Conservation (phyloP, 1,140 invertebrate species). For the Coptotermes formosanus region DNA sequence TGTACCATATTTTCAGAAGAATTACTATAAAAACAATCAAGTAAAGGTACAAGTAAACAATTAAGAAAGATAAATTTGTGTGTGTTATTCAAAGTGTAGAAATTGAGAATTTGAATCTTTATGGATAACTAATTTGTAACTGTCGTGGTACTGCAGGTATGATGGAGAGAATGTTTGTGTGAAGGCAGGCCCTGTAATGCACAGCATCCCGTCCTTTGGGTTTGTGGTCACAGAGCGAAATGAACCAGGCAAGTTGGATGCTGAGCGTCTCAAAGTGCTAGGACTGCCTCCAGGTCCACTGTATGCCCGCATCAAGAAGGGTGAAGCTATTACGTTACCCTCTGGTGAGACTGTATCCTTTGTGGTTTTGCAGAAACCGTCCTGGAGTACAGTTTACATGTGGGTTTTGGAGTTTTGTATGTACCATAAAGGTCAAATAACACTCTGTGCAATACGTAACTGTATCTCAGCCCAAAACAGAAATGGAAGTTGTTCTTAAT, state of each 20-base stretch:
- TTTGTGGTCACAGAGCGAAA: conserved; percentile 47
- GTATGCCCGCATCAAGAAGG: conserved; percentile 47
- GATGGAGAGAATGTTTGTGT: conserved; percentile 40
- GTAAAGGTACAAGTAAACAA: too few species aligned
- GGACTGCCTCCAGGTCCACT: conserved; percentile 47
- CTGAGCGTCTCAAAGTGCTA: conserved; percentile 40
- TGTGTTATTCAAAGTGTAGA: too few species aligned
- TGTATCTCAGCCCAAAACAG: too few species aligned
- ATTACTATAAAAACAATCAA: too few species aligned
- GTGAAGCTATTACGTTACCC: conserved; percentile 43
- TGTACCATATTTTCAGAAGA: too few species aligned
- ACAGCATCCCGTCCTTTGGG: conserved; percentile 50
- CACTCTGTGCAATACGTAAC: too few species aligned
- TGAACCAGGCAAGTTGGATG: conserved; percentile 45
- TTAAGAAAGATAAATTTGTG: too few species aligned
- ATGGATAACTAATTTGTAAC: background rate
- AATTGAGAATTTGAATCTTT: background rate
- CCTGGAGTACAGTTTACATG: background rate
- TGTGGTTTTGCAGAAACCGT: background rate
- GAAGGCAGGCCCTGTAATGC: conserved; percentile 46
- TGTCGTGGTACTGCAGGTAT: conserved; percentile 19
- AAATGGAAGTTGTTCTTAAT: too few species aligned
- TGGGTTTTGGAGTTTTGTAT: background rate
- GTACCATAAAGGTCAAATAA: too few species aligned
- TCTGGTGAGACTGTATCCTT: conserved; percentile 42